These are phyloP conservation scores for Semnopithecus entellus DNA, from an alignment of 2,113 vertebrate species.

Conservation along the genomic window DNA sequence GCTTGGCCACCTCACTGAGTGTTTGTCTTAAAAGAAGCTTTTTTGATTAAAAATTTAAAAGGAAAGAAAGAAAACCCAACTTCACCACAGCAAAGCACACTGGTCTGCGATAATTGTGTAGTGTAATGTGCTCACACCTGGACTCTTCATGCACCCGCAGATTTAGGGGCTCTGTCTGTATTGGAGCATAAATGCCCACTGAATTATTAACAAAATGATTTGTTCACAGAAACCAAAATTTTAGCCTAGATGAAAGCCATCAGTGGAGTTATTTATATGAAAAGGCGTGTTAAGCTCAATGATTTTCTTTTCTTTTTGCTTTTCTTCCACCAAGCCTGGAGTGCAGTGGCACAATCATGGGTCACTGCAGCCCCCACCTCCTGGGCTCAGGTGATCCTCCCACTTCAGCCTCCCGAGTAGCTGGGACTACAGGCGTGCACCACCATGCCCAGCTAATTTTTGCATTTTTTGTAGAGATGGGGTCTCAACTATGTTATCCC, in stretches of 20 bases:
- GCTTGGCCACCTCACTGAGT: background rate
- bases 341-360: too few species aligned
- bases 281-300: background rate
- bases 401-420: too few species aligned
- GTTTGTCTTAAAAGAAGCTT: background rate
- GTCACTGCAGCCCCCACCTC: too few species aligned
- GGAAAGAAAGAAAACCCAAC: background rate
- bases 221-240: background rate
- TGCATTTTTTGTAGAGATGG: too few species aligned
- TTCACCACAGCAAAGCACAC: background rate
- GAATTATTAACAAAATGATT: background rate
- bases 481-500: too few species aligned
- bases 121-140: background rate
- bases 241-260: background rate
- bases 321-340: too few species aligned
- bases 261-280: background rate
- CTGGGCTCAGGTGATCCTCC: too few species aligned
- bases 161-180: background rate
- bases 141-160: background rate
- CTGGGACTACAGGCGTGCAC: too few species aligned
- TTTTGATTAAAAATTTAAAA: background rate
- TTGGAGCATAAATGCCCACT: background rate
- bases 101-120: background rate
- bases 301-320: too few species aligned
- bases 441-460: too few species aligned